A percentile compares a stretch with the other conserved stretches of the same genome.
Evolutionary conservation across 2,888 invertebrate species (phyloP).

Genomic region (Cylindroiulus punctatus): DNA sequence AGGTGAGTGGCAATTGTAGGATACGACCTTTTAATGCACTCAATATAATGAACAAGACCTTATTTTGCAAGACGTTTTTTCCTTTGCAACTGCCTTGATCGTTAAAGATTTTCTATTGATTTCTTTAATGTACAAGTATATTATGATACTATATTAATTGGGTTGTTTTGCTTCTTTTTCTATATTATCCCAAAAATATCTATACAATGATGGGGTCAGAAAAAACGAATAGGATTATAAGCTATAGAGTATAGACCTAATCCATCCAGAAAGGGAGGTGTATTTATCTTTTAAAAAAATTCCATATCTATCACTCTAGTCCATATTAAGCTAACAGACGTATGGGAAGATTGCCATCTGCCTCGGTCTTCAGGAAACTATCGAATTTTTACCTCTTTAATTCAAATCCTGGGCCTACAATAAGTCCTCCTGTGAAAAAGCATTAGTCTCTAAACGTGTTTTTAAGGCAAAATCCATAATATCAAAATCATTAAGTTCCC

Average conservation of each 20-base stretch:
- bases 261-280: not conserved
- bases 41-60: no score
- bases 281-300: not conserved
- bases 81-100: no score
- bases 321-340: not conserved
- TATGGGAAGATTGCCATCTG: constrained; percentile 21
- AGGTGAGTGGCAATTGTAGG: constrained; percentile 32
- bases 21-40: not conserved
- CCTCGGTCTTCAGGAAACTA: not conserved
- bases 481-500: not conserved
- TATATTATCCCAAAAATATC: not conserved
- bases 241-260: not conserved
- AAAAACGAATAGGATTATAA: not conserved
- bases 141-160: no score
- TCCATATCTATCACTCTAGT: not conserved
- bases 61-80: no score
- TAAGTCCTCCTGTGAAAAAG: constrained; percentile 26
- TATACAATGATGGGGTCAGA: not conserved
- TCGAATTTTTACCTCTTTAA: not conserved
- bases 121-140: no score
- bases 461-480: constrained; percentile 34
- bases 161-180: not conserved
- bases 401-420: not conserved
- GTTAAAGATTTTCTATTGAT: not conserved
- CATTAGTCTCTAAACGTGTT: not conserved